These are phyloP conservation scores for Morpho helenor DNA, from an alignment of 2,888 invertebrate species.

Conservation along the genomic window DNA sequence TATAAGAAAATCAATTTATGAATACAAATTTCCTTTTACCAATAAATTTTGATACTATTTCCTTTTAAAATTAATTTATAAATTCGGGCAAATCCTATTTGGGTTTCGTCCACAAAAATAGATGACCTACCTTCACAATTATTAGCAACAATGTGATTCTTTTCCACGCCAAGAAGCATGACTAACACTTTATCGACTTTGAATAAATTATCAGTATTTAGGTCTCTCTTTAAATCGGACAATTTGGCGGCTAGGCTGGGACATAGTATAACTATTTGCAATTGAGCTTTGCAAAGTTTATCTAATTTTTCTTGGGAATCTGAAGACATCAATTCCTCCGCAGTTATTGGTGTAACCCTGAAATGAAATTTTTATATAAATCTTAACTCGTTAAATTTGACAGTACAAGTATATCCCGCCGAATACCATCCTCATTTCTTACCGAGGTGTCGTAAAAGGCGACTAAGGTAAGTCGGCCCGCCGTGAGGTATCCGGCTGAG, in stretches of 20 bases:
- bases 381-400: too few species aligned
- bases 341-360: constrained; percentile 86
- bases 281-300: constrained; percentile 81
- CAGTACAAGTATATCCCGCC: too few species aligned
- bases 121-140: constrained; percentile 81
- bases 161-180: constrained; percentile 89
- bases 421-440: too few species aligned
- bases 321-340: constrained; percentile 82
- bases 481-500: too few species aligned
- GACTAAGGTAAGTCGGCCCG: too few species aligned
- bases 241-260: constrained; percentile 84
- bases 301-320: constrained; percentile 73
- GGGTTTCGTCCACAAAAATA: constrained; percentile 4
- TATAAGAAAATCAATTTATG: too few species aligned
- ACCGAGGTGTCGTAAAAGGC: too few species aligned
- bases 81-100: neutral
- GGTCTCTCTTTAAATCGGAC: constrained; percentile 73
- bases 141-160: constrained; percentile 82
- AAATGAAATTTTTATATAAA: constrained; percentile 29
- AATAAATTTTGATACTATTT: too few species aligned
- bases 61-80: too few species aligned
- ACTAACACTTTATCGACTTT: constrained; percentile 87
- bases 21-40: too few species aligned
- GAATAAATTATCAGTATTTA: constrained; percentile 78
- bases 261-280: constrained; percentile 90